A percentile compares a stretch with the other conserved stretches of the same genome.
phyloP scores from a whole-genome alignment of 2,888 invertebrate genomes.

The Pollenia labialis region DNA sequence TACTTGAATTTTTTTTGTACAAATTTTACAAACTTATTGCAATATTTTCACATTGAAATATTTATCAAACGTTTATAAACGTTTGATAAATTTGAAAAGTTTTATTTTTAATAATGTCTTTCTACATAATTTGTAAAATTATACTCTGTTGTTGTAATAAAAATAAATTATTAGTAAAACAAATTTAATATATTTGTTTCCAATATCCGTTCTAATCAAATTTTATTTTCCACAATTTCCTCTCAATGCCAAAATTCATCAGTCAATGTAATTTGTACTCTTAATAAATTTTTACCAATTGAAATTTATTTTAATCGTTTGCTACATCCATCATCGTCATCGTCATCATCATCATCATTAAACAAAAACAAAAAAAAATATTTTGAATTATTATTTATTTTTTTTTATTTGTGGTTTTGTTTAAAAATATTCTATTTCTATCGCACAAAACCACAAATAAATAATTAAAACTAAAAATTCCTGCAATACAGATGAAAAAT shows the following conservation, averaged over 20 bases:
- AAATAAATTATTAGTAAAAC: neutral
- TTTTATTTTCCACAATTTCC: constrained; percentile 26
- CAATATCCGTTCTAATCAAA: constrained; percentile 15
- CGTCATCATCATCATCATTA: constrained; percentile 37
- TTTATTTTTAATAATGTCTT: too few relatives aligned
- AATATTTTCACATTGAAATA: too few relatives aligned
- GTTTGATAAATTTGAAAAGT: too few relatives aligned
- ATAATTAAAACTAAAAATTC: constrained; percentile 40
- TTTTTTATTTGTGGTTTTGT: constrained; percentile 51
- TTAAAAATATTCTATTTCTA: constrained; percentile 41
- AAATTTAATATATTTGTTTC: neutral
- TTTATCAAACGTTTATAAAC: too few relatives aligned
- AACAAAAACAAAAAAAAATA: constrained; percentile 1
- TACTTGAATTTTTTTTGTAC: too few relatives aligned
- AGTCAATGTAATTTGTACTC: constrained; percentile 21
- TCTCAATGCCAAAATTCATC: constrained; percentile 19
- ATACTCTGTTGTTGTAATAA: too few relatives aligned
- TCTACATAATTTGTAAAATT: too few relatives aligned
- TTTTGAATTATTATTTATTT: constrained; percentile 46
- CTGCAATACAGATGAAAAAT: constrained; percentile 1
- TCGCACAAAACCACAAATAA: constrained; percentile 57
- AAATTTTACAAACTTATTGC: too few relatives aligned
- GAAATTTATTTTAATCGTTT: constrained; percentile 41
- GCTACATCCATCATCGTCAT: constrained; percentile 20
- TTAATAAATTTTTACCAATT: constrained; percentile 31